Conservation (phyloP, 2,113 vertebrate species). For the Cyrtonyx montezumae region DNA sequence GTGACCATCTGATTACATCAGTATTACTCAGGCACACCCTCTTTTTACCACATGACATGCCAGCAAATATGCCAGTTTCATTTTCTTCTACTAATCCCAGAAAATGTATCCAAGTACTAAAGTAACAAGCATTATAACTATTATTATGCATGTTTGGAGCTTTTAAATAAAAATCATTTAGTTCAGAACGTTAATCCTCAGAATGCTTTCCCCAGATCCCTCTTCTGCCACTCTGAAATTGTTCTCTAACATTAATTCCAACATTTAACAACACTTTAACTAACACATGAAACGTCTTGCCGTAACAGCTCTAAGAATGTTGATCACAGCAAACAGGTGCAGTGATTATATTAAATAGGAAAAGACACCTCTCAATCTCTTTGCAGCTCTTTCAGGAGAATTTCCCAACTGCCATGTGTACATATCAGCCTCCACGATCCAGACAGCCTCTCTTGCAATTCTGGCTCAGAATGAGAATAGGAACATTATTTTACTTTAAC, state of each 20-base stretch:
- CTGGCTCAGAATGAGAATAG: not conserved
- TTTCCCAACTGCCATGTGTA: not conserved
- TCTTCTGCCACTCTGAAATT: not conserved
- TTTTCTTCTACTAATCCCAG: constrained; percentile 24
- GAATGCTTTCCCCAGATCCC: not conserved
- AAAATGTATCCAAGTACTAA: constrained; percentile 18
- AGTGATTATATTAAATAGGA: not conserved
- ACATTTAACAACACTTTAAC: not conserved
- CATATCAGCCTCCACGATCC: not conserved
- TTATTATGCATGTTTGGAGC: constrained; percentile 4
- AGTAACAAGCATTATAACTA: constrained; percentile 22
- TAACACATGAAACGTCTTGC: not conserved
- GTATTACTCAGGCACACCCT: not conserved
- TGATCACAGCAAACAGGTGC: not conserved
- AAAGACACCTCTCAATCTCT: not conserved
- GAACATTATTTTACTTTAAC: constrained; percentile 22
- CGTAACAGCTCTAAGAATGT: not conserved
- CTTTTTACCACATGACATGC: not conserved
- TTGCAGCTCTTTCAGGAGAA: not conserved
- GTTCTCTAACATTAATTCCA: constrained; percentile 16
- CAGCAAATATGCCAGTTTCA: not conserved
- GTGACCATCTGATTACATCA: not conserved
- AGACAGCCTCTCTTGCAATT: not conserved
- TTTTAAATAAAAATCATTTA: not conserved
- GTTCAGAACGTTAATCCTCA: constrained; percentile 14